Percentiles rank a stretch among this genome's conserved stretches.
Conservation (phyloP, 2,888 invertebrate species). For the Anthoptus insignis region DNA sequence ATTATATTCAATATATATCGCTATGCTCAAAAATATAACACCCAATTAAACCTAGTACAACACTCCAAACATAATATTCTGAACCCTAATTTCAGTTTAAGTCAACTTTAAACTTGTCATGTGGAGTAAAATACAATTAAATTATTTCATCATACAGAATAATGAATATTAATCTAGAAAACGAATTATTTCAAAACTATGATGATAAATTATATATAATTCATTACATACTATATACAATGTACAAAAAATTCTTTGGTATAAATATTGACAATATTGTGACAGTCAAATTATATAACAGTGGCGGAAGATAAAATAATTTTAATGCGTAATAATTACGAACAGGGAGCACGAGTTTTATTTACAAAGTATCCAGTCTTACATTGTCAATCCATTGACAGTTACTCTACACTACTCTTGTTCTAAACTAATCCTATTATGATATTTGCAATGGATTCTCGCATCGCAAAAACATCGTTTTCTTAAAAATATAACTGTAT, state of each 20-base stretch:
- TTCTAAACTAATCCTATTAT: neutral
- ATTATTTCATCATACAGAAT: neutral
- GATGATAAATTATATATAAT: slow-evolving; percentile 4
- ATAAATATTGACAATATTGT: slow-evolving; percentile 34
- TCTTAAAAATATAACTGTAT: neutral
- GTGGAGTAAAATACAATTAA: neutral
- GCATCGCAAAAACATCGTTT: neutral
- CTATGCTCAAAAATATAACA: neutral
- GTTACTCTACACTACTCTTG: slow-evolving; percentile 1
- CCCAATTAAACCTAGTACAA: neutral
- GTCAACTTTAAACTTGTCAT: neutral
- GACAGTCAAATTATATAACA: slow-evolving; percentile 6
- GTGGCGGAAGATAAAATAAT: neutral
- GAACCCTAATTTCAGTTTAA: neutral
- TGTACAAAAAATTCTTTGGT: slow-evolving; percentile 50
- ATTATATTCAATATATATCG: neutral
- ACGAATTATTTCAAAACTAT: neutral
- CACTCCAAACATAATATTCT: neutral
- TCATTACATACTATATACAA: slow-evolving; percentile 37
- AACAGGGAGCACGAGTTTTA: slow-evolving; percentile 22
- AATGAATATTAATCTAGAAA: neutral
- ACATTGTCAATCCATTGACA: slow-evolving; percentile 20
- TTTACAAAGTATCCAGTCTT: slow-evolving; percentile 31
- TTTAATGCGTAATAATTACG: neutral
- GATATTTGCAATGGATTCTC: slow-evolving; percentile 3